These are phyloP conservation scores for Rhopalosiphum nymphaeae DNA, from an alignment of 2,888 invertebrate species.

Conservation along the genomic window DNA sequence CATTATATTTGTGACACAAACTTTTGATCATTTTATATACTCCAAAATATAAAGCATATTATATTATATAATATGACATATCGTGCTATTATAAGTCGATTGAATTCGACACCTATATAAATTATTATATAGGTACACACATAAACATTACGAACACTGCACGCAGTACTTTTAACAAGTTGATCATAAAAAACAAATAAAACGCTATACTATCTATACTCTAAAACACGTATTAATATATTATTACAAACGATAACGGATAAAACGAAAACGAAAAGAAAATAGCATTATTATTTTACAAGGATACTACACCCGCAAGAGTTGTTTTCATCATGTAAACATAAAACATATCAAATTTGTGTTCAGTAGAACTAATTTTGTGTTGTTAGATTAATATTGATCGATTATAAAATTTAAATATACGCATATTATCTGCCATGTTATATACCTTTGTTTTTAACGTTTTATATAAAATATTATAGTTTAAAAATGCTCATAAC, in stretches of 20 bases:
- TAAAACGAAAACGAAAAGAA: conserved; percentile 20
- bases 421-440: background rate
- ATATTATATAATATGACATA: background rate
- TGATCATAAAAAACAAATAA: background rate
- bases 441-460: background rate
- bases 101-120: background rate
- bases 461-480: background rate
- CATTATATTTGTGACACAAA: background rate
- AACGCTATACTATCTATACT: background rate
- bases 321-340: background rate
- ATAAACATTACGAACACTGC: background rate
- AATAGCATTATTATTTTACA: background rate
- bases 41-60: background rate
- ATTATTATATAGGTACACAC: background rate
- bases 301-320: background rate
- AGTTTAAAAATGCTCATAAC: background rate
- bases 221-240: background rate
- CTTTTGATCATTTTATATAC: background rate
- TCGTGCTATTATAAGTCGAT: background rate
- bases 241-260: background rate
- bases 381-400: background rate
- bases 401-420: background rate
- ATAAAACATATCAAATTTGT: background rate
- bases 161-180: background rate
- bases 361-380: background rate